Percentiles rank a stretch among this genome's conserved stretches.
Conservation (phyloP, 2,113 vertebrate genomes). For the Brachyhypopomus gauderio region DNA sequence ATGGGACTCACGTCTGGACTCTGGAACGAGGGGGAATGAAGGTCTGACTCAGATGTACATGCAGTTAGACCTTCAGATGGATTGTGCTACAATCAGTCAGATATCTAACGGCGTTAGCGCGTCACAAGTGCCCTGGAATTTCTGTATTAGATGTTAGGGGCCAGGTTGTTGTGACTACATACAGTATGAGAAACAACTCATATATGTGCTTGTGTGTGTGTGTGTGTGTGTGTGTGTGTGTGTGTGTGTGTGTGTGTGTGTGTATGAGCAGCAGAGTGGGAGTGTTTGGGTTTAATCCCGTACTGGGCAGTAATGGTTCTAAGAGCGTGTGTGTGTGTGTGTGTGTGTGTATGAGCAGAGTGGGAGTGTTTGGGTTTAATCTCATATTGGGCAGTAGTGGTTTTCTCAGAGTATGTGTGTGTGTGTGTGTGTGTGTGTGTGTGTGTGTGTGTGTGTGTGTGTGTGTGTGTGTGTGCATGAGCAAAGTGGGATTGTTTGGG, state of each 20-base stretch:
- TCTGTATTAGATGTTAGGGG: neutral
- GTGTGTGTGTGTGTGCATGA: too few species aligned
- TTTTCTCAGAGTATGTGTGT: too few species aligned
- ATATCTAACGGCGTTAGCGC: neutral
- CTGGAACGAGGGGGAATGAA: slow-evolving; percentile 63
- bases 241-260: too few species aligned
- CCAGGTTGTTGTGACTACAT: neutral
- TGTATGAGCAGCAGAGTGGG: too few species aligned
- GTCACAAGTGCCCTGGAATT: neutral
- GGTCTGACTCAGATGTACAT: neutral
- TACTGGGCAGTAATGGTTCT: too few species aligned
- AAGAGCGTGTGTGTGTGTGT: neutral
- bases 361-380: too few species aligned
- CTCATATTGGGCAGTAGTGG: too few species aligned
- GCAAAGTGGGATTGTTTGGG: too few species aligned
- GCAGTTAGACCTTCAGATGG: neutral
- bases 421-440: too few species aligned
- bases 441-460: too few species aligned
- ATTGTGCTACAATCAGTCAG: neutral
- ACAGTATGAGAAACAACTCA: neutral
- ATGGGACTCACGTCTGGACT: slow-evolving; percentile 84
- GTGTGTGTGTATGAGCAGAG: neutral
- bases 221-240: neutral
- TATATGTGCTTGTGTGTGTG: neutral
- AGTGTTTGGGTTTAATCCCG: too few species aligned